These are phyloP conservation scores for Kryphioiulus occultus DNA, from an alignment of 2,888 invertebrate species.

Conservation along the genomic window DNA sequence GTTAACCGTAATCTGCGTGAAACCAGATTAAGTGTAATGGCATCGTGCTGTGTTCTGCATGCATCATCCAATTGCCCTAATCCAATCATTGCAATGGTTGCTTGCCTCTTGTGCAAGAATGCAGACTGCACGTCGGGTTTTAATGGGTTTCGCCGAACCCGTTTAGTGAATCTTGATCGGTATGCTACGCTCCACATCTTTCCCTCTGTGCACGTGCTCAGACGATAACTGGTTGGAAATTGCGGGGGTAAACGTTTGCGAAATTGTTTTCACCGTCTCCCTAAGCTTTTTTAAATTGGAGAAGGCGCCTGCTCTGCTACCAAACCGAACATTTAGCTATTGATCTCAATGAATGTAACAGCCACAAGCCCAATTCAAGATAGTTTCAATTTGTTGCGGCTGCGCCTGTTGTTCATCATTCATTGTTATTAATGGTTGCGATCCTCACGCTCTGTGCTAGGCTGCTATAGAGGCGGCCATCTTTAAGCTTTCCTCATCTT, in stretches of 20 bases:
- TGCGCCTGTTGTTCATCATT: conserved; percentile 26
- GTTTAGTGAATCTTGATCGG: conserved; percentile 26
- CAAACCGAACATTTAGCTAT: conserved; percentile 31
- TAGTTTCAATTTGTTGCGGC: conserved; percentile 26
- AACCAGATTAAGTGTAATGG: neutral
- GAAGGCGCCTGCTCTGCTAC: neutral
- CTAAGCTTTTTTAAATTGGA: conserved; percentile 22
- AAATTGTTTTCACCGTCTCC: conserved; percentile 20
- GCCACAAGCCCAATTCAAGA: conserved; percentile 16
- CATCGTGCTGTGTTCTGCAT: neutral
- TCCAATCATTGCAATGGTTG: conserved; percentile 26
- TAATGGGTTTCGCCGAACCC: conserved; percentile 6
- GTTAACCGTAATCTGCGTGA: conserved; percentile 9
- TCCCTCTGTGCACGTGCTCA: neutral
- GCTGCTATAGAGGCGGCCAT: neutral
- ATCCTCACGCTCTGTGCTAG: neutral
- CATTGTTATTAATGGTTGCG: conserved; percentile 4
- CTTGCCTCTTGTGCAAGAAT: neutral
- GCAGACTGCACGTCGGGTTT: neutral
- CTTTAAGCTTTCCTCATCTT: neutral
- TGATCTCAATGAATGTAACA: conserved; percentile 25
- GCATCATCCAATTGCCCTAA: conserved; percentile 6
- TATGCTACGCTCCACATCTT: neutral
- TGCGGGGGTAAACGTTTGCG: neutral
- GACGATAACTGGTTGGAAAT: conserved; percentile 27